Evolutionary conservation across 35 echinoderm and acorn worm genomes (phyloP), one percentile per base, ranked within the genome.

Genomic region (Lytechinus pictus): DNA sequence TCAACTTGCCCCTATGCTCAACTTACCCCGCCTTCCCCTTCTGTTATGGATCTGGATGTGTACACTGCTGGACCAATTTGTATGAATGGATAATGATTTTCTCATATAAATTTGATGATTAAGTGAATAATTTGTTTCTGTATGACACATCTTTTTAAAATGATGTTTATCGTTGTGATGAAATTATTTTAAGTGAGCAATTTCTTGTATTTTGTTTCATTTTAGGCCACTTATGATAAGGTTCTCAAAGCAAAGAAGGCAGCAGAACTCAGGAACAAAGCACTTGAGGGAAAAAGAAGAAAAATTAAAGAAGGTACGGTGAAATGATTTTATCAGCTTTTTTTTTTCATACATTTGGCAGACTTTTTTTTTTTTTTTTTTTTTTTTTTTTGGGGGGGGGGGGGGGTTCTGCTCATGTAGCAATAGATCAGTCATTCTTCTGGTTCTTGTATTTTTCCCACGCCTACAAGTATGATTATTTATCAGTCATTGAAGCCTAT

Each of bases 241-340:
- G 92, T 99, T 61, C 94, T 98, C 53, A 99, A 99, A 55, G 98
- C 98, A 9, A 99, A 94, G 86, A 99, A 99, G 87, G 98, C 98
- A 95, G 94, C 95, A 89, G 98, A 98, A 86, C 89, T 99, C n/a
- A 92, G 97, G 86, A 99, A 99, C 94, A 96, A 71, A 95, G 97
- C 97, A 21, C 95, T 99, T 57, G 98, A 99, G 86, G 94, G 95
- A 51, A 97, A 99, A 86, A 94, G 98, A 60, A 98, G 96, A 57
- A 99, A 99, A 86, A 94, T 99, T 44, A 99, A 99, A 96, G 88
- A 98, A 96, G 98, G 98, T 99, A 94, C 95, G 95, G 29, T 87
- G 54, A 53, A 53, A 54, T 27, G 11, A 21, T 94, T 33, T 12
- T 79, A 94, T 16, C 14, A 79, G 27, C 54, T 94, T 1, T 55